Conservation (phyloP, 2,113 vertebrate genomes). For the Ptilorrhoa leucosticta region DNA sequence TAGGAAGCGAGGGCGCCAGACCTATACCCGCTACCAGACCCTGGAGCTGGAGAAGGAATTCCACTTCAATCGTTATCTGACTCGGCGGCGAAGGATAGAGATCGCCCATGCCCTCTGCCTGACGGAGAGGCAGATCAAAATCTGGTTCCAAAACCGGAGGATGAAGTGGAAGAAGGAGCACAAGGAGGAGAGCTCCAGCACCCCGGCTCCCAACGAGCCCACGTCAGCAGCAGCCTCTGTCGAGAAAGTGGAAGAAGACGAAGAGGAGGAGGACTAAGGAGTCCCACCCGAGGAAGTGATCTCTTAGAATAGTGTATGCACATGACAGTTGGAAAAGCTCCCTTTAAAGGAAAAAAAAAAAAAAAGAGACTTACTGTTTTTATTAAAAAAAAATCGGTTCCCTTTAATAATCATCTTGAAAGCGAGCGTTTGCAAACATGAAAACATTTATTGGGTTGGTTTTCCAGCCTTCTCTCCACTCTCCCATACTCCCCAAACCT, state of each 20-base stretch:
- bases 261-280: conserved; percentile 72
- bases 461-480: neutral
- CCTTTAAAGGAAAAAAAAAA: conserved; percentile 31
- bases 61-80: conserved; percentile 91
- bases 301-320: conserved; percentile 45
- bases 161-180: conserved; percentile 96
- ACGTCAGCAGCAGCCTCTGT: conserved; percentile 53
- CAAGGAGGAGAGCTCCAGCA: conserved; percentile 71
- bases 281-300: conserved; percentile 26
- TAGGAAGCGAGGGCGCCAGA: conserved; percentile 87
- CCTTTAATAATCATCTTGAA: conserved; percentile 16
- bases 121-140: conserved; percentile 90
- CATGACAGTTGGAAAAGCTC: conserved; percentile 65
- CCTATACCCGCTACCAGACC: conserved; percentile 90
- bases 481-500: neutral
- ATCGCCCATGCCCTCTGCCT: conserved; percentile 85
- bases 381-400: neutral
- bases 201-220: conserved; percentile 55
- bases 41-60: conserved; percentile 93
- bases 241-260: conserved; percentile 67
- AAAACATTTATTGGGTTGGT: neutral
- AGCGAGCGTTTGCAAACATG: neutral
- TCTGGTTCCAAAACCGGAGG: conserved; percentile 92
- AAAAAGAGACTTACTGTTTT: neutral
- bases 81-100: conserved; percentile 84